Evolutionary conservation across 64 coral and sea anemone genomes (phyloP), one percentile per base, ranked within the genome.

Genomic region (Montipora capricornis): DNA sequence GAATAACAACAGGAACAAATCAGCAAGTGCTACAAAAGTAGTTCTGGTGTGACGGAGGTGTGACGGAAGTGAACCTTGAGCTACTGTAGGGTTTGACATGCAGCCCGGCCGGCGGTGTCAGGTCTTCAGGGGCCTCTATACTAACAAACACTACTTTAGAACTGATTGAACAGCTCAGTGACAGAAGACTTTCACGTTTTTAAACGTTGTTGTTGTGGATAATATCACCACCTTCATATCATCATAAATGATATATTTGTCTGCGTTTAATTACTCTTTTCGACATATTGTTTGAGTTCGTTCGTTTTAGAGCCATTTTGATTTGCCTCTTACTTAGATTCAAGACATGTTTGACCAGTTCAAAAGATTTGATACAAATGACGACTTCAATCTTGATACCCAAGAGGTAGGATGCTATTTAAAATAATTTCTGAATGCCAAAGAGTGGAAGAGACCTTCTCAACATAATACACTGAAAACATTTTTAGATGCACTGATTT

Each of bases 261-360:
- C 52, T 10, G 52, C 52, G 6, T 5, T 55, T 5, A 55, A 7
- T 55, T 55, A 7, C 14, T 4, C 61, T 15, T 4, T 7, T 14
- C 8, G 61, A 16, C 14, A 11, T 4, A 15, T 64, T 12, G 14
- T 4, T 64, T 64, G 8, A 8, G 53, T 8, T 8, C 11, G 53
- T 57, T 57, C 6, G 9, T 64, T 64, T 64, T 15, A 19, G 0
- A 77, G 59, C 29, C 64, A n/a, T 20, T 47, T 44, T 51, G 60
- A 5, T 6, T n/a, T 93, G 14, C 26, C 80, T 83, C 13, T 60
- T 49, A 37, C 37, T 37, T 53, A 99, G 97, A 87, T 99, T n/a
- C 89, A 96, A 37, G 95, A 92, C 44, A 94, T 96, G 94, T 99
- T 96, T 89, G 68, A 61, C 9, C 86, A 96, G 44, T 99, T 99